Evolutionary conservation across 2,797 vertebrate genomes (phyloP).

Genomic region (Pseudochaenichthys georgianus): DNA sequence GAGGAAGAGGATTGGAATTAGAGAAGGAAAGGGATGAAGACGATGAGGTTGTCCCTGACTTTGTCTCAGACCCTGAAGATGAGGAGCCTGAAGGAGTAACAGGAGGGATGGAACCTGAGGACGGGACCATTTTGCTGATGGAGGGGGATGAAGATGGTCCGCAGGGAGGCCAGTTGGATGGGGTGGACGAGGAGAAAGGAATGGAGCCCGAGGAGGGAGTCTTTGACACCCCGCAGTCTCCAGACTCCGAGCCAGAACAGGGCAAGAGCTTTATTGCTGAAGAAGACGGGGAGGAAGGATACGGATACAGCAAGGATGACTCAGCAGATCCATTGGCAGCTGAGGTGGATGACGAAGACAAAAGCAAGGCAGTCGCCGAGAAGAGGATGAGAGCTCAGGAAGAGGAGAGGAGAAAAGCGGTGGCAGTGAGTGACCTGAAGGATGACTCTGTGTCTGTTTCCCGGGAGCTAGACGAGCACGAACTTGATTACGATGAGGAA

Average conservation of each 20-base stretch:
- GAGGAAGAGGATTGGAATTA: constrained; percentile 64
- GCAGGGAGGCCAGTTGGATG: constrained; percentile 32
- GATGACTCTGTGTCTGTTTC: constrained; percentile 94
- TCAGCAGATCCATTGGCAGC: constrained; percentile 13
- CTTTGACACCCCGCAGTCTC: constrained; percentile 86
- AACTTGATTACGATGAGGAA: constrained; percentile 98
- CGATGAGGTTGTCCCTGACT: constrained; percentile 78
- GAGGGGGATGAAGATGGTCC: constrained; percentile 66
- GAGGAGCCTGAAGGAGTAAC: constrained; percentile 73
- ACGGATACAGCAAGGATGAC: constrained; percentile 26
- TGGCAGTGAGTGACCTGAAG: constrained; percentile 86
- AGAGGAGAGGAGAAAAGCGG: constrained; percentile 73
- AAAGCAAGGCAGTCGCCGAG: constrained; percentile 83
- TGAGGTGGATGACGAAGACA: constrained; percentile 81
- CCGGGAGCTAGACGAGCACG: constrained; percentile 95
- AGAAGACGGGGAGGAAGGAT: constrained; percentile 56
- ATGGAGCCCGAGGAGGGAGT: constrained; percentile 77
- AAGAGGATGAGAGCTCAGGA: constrained; percentile 57
- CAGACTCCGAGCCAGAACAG: constrained; percentile 86
- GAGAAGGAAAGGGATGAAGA: constrained; percentile 84
- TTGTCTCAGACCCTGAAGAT: constrained; percentile 82
- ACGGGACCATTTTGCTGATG: constrained; percentile 78
- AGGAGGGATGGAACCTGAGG: constrained; percentile 68
- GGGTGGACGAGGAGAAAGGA: constrained; percentile 45
- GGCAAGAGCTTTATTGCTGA: constrained; percentile 67